phyloP scores from a whole-genome alignment of 2,888 invertebrate genomes.

The Ichneumon xanthorius region DNA sequence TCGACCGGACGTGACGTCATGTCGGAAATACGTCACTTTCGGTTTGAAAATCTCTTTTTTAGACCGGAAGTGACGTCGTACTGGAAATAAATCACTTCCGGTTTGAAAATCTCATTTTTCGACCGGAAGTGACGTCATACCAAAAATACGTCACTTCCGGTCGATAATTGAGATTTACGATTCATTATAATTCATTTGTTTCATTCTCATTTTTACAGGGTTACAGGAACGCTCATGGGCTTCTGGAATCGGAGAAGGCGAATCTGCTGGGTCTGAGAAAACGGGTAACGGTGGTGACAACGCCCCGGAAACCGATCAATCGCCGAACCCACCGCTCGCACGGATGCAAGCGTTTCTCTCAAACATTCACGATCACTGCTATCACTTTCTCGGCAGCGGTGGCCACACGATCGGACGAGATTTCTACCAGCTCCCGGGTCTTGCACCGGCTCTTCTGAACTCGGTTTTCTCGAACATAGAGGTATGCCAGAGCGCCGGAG shows the following conservation, averaged over 20 bases:
- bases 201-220: constrained; percentile 83
- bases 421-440: constrained; percentile 92
- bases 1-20: too few species aligned
- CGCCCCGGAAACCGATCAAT: constrained; percentile 84
- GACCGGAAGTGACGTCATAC: too few species aligned
- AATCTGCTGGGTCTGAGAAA: constrained; percentile 89
- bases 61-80: too few species aligned
- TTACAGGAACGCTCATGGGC: constrained; percentile 89
- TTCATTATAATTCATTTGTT: not conserved
- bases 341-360: constrained; percentile 94
- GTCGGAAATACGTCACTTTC: too few species aligned
- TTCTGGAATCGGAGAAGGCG: constrained; percentile 92
- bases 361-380: constrained; percentile 92
- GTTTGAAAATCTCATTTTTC: too few species aligned
- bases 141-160: not conserved
- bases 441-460: constrained; percentile 90
- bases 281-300: constrained; percentile 79
- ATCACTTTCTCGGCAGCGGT: constrained; percentile 89
- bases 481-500: constrained; percentile 78
- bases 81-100: too few species aligned
- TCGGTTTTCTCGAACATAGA: constrained; percentile 90
- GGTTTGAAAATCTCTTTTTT: too few species aligned
- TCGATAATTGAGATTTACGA: not conserved
- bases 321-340: constrained; percentile 88
- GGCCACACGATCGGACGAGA: constrained; percentile 91